Base-by-base conservation (phyloP, 2,797 vertebrate species). In the Lacerta viridis region DNA sequence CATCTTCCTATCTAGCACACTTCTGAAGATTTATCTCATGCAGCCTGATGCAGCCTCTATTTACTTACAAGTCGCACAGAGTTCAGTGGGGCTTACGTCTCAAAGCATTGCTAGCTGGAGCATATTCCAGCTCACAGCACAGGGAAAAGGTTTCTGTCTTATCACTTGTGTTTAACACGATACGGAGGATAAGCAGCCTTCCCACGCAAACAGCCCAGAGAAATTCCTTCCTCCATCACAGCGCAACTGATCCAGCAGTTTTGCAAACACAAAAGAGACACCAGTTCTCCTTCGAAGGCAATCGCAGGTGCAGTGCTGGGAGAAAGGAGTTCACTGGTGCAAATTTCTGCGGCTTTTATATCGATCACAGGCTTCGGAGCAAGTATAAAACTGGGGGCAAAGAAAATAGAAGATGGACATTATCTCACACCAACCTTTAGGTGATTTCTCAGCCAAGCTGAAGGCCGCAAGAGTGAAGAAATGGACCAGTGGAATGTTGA, bases 391-490 rank as follows among this genome's bases (percentile, higher is more conserved):
- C 1, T 86, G 85, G 33, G 2, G 25, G 85, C 27, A 93, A 89
- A 87, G 66, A 81, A 92, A 64, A 91, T 50, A 55, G 68, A 84
- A 90, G 78, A 59, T 82, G 89, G 92, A 94, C 2, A 55, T 83
- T 33, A 36, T 10, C 83, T 84, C 61, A 87, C 87, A 94, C 98
- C 94, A 95, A 98, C 98, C 98, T 98, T 98, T 98, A 15, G 95
- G 97, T 90, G 97, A 94, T 3, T 90, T 97, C 77, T 97, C 96
- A 11, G 96, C 97, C 92, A 97, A 92, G 87, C 96, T 96, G 92
- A 98, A 92, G 94, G 95, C 95, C 89, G 95, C 94, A 95, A 98
- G 93, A 71, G 94, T 95, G 84, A 98, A 93, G 93, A 98, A 86
- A 23, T 96, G 95, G 90, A 97, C 84, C 91, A 98, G 93, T 91